These are phyloP conservation scores for Gymnarchus niloticus DNA, from an alignment of 2,113 vertebrate species.

Conservation along the genomic window DNA sequence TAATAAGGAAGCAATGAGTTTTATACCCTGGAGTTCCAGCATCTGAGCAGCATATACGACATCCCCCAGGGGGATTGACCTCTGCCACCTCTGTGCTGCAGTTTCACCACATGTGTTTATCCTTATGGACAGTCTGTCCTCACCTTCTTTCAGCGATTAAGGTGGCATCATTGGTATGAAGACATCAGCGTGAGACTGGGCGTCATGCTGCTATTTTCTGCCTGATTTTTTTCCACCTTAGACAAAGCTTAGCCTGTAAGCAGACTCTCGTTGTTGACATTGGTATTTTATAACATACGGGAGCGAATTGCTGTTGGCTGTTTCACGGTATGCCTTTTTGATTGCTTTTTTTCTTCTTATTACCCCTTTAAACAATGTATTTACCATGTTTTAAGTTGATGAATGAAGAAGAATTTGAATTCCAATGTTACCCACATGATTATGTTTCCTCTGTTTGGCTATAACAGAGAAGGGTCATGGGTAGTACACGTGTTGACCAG, in stretches of 20 bases:
- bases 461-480: not conserved
- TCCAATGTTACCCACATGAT: not conserved
- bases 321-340: too few species aligned
- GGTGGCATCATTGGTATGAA: not conserved
- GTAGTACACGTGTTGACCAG: not conserved
- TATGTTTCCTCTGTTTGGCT: too few species aligned
- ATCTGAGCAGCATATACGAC: not conserved
- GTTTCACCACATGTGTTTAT: not conserved
- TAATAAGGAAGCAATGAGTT: conserved; percentile 3
- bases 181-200: not conserved
- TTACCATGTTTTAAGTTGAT: not conserved
- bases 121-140: not conserved
- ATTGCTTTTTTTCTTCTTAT: not conserved
- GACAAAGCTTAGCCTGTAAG: not conserved
- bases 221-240: not conserved
- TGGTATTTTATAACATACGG: not conserved
- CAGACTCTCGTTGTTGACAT: not conserved
- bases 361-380: too few species aligned
- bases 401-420: not conserved
- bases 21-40: not conserved
- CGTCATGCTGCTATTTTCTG: not conserved
- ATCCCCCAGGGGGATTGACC: not conserved
- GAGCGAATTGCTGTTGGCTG: not conserved
- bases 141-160: not conserved
- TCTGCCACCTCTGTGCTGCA: not conserved